Evolutionary conservation across 2,888 invertebrate genomes (phyloP), one percentile per base, ranked within the genome.

Genomic region (Drosophila longiperda): DNA sequence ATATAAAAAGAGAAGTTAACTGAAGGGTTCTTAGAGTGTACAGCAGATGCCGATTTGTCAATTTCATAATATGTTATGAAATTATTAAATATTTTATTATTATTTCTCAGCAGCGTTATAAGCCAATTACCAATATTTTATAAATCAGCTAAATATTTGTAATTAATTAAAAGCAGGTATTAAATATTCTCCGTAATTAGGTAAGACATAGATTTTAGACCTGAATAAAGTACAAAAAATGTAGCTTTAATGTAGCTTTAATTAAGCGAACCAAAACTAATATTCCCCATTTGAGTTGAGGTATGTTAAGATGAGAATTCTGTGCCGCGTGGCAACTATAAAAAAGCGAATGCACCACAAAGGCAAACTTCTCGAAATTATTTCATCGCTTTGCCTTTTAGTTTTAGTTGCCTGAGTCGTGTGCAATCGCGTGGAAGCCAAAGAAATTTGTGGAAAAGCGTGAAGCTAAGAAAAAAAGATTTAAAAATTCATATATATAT

Each of bases 361-460:
- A 88, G 76, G 75, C 71, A 83, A 87, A 87, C 86, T 89, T 86
- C 89, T 85, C 74, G 83, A 86, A 89, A 81, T 69, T 78, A 78
- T 89, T 87, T 87, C 45, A 69, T 73, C 60, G 67, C 54, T 80
- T 64, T 73, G 73, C 63, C 65, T 77, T 77, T 62, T 78, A 66
- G 72, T 75, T 78, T 78, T 73, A 85, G 85, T 89, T 74, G 82
- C 50, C 53, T 73, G 78, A 85, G 83, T 80, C 86, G 73, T 75
- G 70, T 82, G 87, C 87, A 82, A 81, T 77, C 83, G 86, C 71
- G 89, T 87, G 85, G 87, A 82, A 82, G 85, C 76, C 72, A 65
- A 68, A 62, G 59, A 70, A 74, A 65, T 58, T 15, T 54, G 74
- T 73, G 68, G 57, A 71, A 63, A 68, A 69, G 58, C 48, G 66